Evolutionary conservation across 2,113 vertebrate genomes (phyloP).

Genomic region (Azemiops feae): DNA sequence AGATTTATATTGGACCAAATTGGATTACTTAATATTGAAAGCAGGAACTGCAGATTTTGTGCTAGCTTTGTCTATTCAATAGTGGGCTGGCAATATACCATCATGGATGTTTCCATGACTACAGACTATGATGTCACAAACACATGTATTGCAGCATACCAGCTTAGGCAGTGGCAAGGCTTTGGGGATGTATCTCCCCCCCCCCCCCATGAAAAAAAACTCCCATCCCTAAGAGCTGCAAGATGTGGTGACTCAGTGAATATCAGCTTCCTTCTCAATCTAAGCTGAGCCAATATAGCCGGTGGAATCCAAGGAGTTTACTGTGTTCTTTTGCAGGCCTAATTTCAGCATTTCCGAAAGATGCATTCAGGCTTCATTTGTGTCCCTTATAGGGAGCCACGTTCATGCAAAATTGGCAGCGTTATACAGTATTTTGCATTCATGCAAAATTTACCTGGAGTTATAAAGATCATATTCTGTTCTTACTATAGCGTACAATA

Average conservation of each 20-base stretch:
- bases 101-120: slow-evolving; percentile 28
- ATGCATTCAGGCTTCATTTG: not conserved
- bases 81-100: slow-evolving; percentile 21
- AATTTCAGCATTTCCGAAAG: not conserved
- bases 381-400: rapidly evolving
- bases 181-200: not conserved
- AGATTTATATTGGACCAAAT: not conserved
- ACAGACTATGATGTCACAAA: slow-evolving; percentile 51
- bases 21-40: rapidly evolving
- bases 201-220: not conserved
- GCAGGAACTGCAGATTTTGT: not conserved
- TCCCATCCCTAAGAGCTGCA: rapidly evolving
- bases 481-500: not conserved
- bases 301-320: not conserved
- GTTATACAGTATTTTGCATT: not conserved
- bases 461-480: not conserved
- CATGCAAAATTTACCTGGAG: not conserved
- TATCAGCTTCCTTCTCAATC: not conserved
- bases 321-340: not conserved
- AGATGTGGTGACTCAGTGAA: slow-evolving; percentile 37
- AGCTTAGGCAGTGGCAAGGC: slow-evolving; percentile 20
- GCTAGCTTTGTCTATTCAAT: not conserved
- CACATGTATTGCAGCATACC: slow-evolving; percentile 23
- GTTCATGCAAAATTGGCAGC: not conserved
- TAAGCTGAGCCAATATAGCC: not conserved